Base-by-base conservation (phyloP, 35 echinoderm and acorn worm genomes). In the Ptychodera flava region DNA sequence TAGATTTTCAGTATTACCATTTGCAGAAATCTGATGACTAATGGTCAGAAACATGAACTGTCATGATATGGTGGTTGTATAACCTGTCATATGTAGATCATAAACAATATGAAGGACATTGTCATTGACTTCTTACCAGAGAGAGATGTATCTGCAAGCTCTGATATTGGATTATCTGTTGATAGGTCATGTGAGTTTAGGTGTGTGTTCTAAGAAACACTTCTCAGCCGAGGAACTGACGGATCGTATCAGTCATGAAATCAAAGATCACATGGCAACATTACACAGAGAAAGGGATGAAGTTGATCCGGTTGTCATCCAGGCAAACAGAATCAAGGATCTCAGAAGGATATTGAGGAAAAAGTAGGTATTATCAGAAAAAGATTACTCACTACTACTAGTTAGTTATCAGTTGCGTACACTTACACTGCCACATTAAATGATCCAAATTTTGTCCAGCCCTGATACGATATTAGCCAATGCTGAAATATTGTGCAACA, bases 301-400 rank as follows among this genome's bases (percentile, higher is more conserved):
- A 1, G 77, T 92, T 22, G 90, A 99, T 52, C 96, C 96, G 22
- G 88, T 87, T 31, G 89, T 99, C 36, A 87, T 99, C 52, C 84
- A 91, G 22, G 79, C 81, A 16, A 99, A 99, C 34, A 90, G 90
- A 78, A 99, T 99, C 85, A 99, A 92, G 81, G 92, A 99, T n/a
- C 82, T 99, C 1, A 90, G 93, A 76, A 77, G 80, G 16, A 80
- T 98, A 27, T 81, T 87, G n/a, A 94, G 85, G 83, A 98, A 98
- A 88, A 76, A 88, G 94, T 97, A 45, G 93, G 94, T 93, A 79
- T 81, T 37, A 0, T 36, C 31, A 82, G 34, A 81, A 34, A 0
- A n/a, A 38, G 28, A n/a, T 31, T 31, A 16, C 16, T 16, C 32
- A 81, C 10, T 36, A 88, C 22, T 88, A 79, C 16, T 0, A 1